These are phyloP conservation scores for Drosophila sechellia DNA, from an alignment of 1,140 invertebrate genomes.

Conservation along the genomic window DNA sequence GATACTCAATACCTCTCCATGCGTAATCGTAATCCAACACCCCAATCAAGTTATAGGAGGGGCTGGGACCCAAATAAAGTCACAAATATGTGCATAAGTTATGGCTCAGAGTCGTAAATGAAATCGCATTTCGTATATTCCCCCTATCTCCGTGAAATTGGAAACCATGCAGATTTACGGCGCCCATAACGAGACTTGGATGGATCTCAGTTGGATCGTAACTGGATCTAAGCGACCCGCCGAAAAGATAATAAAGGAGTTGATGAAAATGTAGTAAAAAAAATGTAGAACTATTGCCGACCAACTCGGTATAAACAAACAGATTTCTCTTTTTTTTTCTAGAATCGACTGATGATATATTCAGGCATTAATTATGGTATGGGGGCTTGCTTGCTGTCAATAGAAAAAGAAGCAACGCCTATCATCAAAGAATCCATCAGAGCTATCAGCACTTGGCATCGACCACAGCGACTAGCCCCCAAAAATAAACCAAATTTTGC, in stretches of 20 bases:
- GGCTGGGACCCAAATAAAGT: constrained; percentile 47
- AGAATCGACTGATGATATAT: constrained; percentile 39
- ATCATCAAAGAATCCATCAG: constrained; percentile 82
- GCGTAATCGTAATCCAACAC: constrained; percentile 73
- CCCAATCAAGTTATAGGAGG: constrained; percentile 18
- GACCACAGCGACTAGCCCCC: constrained; percentile 29
- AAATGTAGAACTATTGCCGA: not conserved
- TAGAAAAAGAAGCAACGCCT: constrained; percentile 25
- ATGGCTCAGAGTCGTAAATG: constrained; percentile 68
- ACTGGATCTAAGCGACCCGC: constrained; percentile 19
- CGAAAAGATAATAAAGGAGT: not conserved
- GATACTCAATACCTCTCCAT: constrained; percentile 63
- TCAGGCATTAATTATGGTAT: constrained; percentile 31
- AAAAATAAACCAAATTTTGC: constrained; percentile 59
- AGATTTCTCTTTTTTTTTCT: constrained; percentile 11
- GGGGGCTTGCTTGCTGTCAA: constrained; percentile 4
- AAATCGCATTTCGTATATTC: constrained; percentile 52
- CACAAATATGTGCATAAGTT: constrained; percentile 80
- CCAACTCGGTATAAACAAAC: not conserved
- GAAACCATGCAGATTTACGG: constrained; percentile 14
- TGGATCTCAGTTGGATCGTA: constrained; percentile 17
- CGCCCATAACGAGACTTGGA: constrained; percentile 12
- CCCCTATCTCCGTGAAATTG: constrained; percentile 22
- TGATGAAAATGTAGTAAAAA: not conserved
- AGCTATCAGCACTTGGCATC: constrained; percentile 67